These are phyloP conservation scores for Papilio dardanus DNA, from an alignment of 1,140 invertebrate species.

Conservation along the genomic window DNA sequence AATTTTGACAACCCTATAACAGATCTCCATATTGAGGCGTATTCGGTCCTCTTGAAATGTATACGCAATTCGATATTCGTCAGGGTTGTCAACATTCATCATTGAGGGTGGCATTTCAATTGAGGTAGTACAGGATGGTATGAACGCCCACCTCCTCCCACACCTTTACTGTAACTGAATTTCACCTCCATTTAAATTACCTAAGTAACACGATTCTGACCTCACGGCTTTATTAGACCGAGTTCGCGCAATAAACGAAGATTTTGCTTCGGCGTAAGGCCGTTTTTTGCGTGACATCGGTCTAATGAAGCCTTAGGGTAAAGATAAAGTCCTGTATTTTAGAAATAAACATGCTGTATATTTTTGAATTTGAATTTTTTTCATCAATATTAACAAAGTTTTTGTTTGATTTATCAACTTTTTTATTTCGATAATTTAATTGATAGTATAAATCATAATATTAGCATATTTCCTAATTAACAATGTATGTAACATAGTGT, in stretches of 20 bases:
- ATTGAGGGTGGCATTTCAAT: constrained; percentile 4
- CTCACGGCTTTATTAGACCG: too few relatives aligned
- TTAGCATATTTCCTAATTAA: not conserved
- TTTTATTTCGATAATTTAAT: not conserved
- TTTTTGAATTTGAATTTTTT: too few relatives aligned
- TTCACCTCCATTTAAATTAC: not conserved
- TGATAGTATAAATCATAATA: not conserved
- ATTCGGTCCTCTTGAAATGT: not conserved
- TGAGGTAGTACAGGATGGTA: not conserved
- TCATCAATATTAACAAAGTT: too few relatives aligned
- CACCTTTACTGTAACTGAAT: not conserved
- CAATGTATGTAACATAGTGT: not conserved
- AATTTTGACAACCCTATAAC: not conserved
- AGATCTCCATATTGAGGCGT: not conserved
- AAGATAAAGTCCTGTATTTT: too few relatives aligned
- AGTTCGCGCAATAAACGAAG: too few relatives aligned
- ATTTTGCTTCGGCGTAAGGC: too few relatives aligned
- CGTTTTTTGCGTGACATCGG: too few relatives aligned
- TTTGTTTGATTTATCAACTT: too few relatives aligned
- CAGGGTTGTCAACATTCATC: not conserved
- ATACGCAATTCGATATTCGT: not conserved
- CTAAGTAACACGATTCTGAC: too few relatives aligned
- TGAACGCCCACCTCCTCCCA: not conserved
- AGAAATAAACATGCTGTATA: too few relatives aligned
- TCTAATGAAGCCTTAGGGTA: too few relatives aligned